A percentile compares a stretch with the other conserved stretches of the same genome.
phyloP scores from a whole-genome alignment of 2,113 vertebrate species.

The Echinops telfairi region DNA sequence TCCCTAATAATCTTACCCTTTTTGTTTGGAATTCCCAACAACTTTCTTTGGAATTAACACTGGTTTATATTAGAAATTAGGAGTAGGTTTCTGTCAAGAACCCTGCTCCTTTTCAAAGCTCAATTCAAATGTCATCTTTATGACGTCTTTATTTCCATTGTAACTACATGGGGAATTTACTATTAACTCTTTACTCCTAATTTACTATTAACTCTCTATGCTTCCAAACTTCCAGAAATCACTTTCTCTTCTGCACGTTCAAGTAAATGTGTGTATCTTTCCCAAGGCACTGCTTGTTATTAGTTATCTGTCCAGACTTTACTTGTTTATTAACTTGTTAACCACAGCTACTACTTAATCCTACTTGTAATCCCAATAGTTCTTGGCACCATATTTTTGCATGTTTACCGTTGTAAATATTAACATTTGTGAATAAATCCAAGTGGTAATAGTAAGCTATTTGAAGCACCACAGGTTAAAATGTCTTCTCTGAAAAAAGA shows the following conservation, averaged over 20 bases:
- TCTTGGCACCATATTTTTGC: neutral
- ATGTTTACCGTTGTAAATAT: neutral
- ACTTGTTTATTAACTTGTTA: neutral
- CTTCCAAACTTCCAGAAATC: neutral
- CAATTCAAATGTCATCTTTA: neutral
- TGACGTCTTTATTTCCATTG: neutral
- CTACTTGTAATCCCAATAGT: constrained; percentile 16
- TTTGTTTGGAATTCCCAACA: constrained; percentile 14
- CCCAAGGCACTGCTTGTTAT: neutral
- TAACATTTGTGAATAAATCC: constrained; percentile 14
- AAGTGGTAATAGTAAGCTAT: constrained; percentile 2
- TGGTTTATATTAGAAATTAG: neutral
- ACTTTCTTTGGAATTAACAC: neutral
- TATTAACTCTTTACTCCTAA: no score
- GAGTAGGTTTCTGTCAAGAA: constrained; percentile 2
- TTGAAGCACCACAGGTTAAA: constrained; percentile 17
- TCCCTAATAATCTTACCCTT: neutral
- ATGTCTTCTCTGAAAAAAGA: neutral
- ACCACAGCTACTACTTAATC: neutral
- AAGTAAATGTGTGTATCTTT: neutral
- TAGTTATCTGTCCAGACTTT: neutral
- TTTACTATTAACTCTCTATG: neutral
- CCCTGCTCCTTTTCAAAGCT: neutral
- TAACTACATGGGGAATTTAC: no score
- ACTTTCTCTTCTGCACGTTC: neutral